A percentile compares a stretch with the other conserved stretches of the same genome.
Conservation (phyloP, 2,888 invertebrate genomes). For the Steinernema scapterisci region DNA sequence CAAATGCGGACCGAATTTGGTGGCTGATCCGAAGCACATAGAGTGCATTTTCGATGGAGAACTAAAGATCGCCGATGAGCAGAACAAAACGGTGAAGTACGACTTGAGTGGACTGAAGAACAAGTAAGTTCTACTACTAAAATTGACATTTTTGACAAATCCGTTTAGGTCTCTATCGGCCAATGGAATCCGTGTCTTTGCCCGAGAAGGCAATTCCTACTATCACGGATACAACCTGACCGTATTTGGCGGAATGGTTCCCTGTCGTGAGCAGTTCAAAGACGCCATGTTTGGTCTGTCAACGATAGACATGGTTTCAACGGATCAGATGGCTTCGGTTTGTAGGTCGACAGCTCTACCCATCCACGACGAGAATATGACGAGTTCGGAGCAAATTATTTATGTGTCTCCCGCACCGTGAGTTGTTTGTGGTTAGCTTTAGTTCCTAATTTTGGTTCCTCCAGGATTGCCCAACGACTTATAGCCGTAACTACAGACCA, state of each 20-base stretch:
- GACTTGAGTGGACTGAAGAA: slow-evolving; percentile 49
- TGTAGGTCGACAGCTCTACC: slow-evolving; percentile 63
- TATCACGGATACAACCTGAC: slow-evolving; percentile 63
- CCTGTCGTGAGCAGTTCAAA: slow-evolving; percentile 51
- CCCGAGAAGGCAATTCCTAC: slow-evolving; percentile 65
- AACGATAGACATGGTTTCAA: slow-evolving; percentile 14
- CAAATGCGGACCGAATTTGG: slow-evolving; percentile 57
- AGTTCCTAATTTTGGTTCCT: slow-evolving; percentile 27
- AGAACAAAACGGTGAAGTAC: slow-evolving; percentile 49
- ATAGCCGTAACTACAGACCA: slow-evolving; percentile 50
- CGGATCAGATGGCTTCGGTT: slow-evolving; percentile 39
- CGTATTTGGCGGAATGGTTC: slow-evolving; percentile 50
- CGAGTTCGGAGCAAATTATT: slow-evolving; percentile 42
- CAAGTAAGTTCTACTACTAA: slow-evolving; percentile 23
- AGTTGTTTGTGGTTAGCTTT: slow-evolving; percentile 6
- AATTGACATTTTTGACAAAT: not conserved
- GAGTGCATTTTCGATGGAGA: slow-evolving; percentile 68
- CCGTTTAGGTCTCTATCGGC: slow-evolving; percentile 68
- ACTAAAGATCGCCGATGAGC: slow-evolving; percentile 38
- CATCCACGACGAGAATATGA: slow-evolving; percentile 36
- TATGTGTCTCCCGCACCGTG: slow-evolving; percentile 55
- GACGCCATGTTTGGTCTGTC: slow-evolving; percentile 17
- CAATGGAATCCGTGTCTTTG: slow-evolving; percentile 67
- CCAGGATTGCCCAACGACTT: slow-evolving; percentile 52
- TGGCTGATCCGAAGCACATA: slow-evolving; percentile 48